Conservation (phyloP, 2,113 vertebrate genomes). For the Lota lota region DNA sequence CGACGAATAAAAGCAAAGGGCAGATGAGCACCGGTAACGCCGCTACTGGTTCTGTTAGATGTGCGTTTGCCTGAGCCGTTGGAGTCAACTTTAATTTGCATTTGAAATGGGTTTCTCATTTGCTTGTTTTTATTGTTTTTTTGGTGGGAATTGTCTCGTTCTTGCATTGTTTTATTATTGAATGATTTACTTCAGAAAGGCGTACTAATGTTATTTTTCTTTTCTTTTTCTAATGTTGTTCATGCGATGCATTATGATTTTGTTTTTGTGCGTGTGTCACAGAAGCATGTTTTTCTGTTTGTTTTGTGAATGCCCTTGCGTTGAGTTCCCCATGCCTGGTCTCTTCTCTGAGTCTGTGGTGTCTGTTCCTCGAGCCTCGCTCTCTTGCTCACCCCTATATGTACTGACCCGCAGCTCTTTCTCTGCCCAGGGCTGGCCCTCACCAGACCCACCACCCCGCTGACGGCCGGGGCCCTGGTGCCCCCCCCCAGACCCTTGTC, state of each 20-base stretch:
- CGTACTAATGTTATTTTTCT: too few relatives aligned
- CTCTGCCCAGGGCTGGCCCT: constrained; percentile 67
- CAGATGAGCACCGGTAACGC: constrained; percentile 62
- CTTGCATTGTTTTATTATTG: too few relatives aligned
- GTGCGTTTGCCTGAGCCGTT: constrained; percentile 41
- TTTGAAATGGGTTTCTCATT: neutral
- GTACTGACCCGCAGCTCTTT: neutral
- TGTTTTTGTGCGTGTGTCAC: too few relatives aligned
- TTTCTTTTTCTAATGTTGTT: too few relatives aligned
- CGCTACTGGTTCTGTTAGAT: constrained; percentile 59
- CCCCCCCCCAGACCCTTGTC: constrained; percentile 93
- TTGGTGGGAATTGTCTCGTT: neutral
- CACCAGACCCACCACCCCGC: constrained; percentile 86
- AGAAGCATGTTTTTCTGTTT: neutral
- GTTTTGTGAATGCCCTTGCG: constrained; percentile 7
- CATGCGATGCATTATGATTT: too few relatives aligned
- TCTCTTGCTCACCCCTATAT: neutral
- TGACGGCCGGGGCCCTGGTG: constrained; percentile 83
- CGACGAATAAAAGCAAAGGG: constrained; percentile 3
- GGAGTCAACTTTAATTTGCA: constrained; percentile 10
- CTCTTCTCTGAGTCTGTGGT: neutral
- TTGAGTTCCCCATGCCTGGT: neutral
- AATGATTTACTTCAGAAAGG: too few relatives aligned
- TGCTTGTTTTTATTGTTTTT: constrained; percentile 9
- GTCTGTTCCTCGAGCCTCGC: neutral